phyloP scores from a whole-genome alignment of 2,113 vertebrate genomes.

The Copsychus sechellarum region DNA sequence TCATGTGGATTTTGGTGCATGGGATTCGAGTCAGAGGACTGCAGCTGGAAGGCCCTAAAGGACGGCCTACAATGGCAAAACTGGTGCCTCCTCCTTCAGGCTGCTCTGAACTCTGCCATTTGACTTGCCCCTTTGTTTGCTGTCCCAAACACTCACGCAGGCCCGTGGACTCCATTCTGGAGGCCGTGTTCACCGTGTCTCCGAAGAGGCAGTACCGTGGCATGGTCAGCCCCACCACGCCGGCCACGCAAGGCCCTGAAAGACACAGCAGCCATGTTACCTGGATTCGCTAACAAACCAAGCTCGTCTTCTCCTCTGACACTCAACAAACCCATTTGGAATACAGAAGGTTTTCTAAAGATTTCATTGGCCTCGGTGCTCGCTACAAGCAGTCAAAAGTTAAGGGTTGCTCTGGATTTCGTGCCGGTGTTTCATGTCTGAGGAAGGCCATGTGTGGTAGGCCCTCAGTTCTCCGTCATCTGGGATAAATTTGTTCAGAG shows the following conservation, averaged over 20 bases:
- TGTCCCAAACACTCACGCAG: constrained; percentile 77
- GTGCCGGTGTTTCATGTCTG: not conserved
- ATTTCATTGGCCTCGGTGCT: not conserved
- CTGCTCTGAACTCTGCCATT: not conserved
- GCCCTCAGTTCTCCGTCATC: not conserved
- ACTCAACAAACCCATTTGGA: not conserved
- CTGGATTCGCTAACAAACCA: accelerated
- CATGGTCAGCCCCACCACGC: constrained; percentile 90
- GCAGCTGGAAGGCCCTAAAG: not conserved
- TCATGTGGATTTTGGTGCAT: not conserved
- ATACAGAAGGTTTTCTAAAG: not conserved
- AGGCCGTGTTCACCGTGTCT: constrained; percentile 92
- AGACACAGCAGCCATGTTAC: accelerated
- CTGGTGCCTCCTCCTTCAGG: not conserved
- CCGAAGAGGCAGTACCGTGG: constrained; percentile 94
- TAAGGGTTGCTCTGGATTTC: not conserved
- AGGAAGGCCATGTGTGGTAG: not conserved
- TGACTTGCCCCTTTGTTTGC: not conserved
- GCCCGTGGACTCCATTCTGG: constrained; percentile 91
- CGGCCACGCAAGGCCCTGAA: constrained; percentile 87
- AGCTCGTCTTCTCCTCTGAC: not conserved
- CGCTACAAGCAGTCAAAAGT: not conserved
- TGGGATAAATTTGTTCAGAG: not conserved
- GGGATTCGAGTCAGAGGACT: not conserved
- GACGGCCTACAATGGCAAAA: not conserved